These are phyloP conservation scores for Alfaro cultratus DNA, from an alignment of 2,797 vertebrate species.

Conservation along the genomic window DNA sequence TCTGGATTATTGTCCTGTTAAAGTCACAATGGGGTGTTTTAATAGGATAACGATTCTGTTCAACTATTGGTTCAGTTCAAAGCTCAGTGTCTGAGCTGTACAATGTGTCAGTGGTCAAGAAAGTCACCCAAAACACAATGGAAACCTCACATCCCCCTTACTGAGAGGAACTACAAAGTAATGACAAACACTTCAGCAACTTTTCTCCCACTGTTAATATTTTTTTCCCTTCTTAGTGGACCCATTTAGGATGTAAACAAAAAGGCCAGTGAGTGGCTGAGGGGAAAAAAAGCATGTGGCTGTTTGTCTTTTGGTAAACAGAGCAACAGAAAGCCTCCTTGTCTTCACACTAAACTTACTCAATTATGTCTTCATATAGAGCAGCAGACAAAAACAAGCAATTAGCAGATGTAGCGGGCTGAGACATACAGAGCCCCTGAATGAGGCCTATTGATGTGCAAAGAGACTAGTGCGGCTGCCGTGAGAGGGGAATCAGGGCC, in stretches of 20 bases:
- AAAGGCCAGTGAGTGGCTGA: slow-evolving; percentile 61
- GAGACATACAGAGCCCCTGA: slow-evolving; percentile 66
- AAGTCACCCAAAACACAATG: neutral
- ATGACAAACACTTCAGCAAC: slow-evolving; percentile 40
- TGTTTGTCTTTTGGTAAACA: slow-evolving; percentile 59
- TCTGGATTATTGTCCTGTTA: neutral
- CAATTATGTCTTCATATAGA: slow-evolving; percentile 73
- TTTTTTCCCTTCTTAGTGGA: slow-evolving; percentile 7
- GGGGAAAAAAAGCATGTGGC: neutral
- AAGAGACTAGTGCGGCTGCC: slow-evolving; percentile 69
- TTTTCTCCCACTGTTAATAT: slow-evolving; percentile 18
- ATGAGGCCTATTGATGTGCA: slow-evolving; percentile 80
- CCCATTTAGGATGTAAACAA: slow-evolving; percentile 35
- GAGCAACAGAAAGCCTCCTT: slow-evolving; percentile 68
- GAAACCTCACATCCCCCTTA: neutral
- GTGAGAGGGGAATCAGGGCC: slow-evolving; percentile 54
- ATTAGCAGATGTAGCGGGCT: slow-evolving; percentile 74
- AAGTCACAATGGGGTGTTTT: neutral
- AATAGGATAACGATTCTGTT: neutral
- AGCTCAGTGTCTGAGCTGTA: neutral
- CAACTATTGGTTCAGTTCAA: neutral
- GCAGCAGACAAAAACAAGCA: slow-evolving; percentile 79
- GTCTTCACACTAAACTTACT: slow-evolving; percentile 69
- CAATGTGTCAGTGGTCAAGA: neutral
- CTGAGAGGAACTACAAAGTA: slow-evolving; percentile 1